phyloP scores from a whole-genome alignment of 2,113 vertebrate species.

The Stercorarius parasiticus region DNA sequence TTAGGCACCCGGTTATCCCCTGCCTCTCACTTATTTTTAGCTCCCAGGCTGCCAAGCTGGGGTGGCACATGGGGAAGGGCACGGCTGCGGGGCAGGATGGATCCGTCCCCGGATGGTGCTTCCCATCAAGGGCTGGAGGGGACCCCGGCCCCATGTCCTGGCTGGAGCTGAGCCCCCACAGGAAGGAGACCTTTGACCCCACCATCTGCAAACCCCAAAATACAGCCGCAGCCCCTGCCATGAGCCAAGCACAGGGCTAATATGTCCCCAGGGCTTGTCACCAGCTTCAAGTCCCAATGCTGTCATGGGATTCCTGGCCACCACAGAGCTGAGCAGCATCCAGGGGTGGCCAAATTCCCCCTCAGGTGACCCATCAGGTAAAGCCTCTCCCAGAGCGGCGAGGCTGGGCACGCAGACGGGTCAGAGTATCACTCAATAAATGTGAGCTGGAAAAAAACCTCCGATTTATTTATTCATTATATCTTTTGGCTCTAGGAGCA shows the following conservation, averaged over 20 bases:
- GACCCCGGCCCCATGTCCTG: accelerated
- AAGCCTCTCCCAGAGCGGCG: not conserved
- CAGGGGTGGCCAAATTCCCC: not conserved
- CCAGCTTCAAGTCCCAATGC: not conserved
- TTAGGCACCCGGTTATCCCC: conserved; percentile 24
- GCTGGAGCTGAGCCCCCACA: accelerated
- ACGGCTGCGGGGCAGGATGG: accelerated
- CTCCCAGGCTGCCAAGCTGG: not conserved
- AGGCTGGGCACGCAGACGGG: not conserved
- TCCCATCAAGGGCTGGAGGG: not conserved
- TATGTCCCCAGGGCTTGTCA: accelerated
- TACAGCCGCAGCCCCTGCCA: not conserved
- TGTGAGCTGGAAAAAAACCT: not conserved
- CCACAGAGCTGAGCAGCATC: not conserved
- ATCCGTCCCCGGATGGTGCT: accelerated
- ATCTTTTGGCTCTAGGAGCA: not conserved
- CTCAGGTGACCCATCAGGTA: not conserved
- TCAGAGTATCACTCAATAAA: not conserved
- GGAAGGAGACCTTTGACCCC: not conserved
- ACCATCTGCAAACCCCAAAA: not conserved
- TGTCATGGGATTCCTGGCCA: not conserved
- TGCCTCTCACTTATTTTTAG: not conserved
- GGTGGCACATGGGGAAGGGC: not conserved
- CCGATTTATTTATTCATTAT: not conserved
- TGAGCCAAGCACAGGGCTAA: not conserved